phyloP scores from a whole-genome alignment of 2,113 vertebrate genomes.

The Agelaius tricolor region DNA sequence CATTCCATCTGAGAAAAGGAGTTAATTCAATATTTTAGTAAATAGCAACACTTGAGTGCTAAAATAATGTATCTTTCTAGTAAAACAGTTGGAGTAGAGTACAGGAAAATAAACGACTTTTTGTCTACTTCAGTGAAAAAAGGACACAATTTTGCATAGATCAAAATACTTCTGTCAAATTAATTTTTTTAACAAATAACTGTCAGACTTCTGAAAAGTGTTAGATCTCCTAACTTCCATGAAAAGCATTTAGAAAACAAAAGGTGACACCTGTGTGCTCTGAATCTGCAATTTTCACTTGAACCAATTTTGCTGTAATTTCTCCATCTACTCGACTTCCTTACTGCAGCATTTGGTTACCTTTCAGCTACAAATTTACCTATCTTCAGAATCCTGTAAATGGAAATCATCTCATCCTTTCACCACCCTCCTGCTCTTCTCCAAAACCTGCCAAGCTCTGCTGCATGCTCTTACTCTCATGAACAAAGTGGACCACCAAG shows the following conservation, averaged over 20 bases:
- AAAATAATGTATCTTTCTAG: not conserved
- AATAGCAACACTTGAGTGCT: not conserved
- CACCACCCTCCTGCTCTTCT: not conserved
- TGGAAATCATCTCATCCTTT: not conserved
- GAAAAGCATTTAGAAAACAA: not conserved
- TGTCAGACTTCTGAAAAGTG: not conserved
- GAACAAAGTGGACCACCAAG: not conserved
- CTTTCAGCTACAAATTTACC: not conserved
- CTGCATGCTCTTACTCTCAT: not conserved
- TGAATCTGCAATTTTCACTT: not conserved
- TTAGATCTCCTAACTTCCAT: not conserved
- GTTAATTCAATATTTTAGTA: not conserved
- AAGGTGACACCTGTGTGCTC: not conserved
- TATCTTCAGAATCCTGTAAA: not conserved
- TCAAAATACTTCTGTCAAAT: not conserved
- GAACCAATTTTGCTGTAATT: not conserved
- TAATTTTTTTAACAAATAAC: not conserved
- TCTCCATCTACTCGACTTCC: not conserved
- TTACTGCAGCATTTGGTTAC: not conserved
- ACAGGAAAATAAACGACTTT: not conserved
- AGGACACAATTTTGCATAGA: not conserved
- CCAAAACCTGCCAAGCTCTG: not conserved
- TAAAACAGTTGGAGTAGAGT: not conserved
- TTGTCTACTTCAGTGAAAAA: not conserved
- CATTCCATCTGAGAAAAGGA: not conserved